Base-by-base conservation (phyloP, 2,888 invertebrate genomes). In the Syrphus vitripennis region DNA sequence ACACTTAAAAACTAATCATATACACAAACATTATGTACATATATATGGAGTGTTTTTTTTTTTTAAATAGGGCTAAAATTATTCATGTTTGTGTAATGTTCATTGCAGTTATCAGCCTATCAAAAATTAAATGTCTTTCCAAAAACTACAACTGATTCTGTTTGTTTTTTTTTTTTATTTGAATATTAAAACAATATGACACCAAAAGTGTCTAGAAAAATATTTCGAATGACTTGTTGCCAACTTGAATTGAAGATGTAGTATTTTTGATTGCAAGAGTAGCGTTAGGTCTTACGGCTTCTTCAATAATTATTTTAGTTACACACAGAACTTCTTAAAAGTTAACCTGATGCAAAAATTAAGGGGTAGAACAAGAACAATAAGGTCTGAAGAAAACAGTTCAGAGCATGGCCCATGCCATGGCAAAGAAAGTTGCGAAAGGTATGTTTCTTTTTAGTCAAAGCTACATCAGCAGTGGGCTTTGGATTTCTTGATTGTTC, bases 271-370 rank as follows among this genome's bases (percentile, higher is more conserved):
- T 37, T 70, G 42, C 37, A 70, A 19, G 34, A n/a, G 9, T 10
- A 14, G 42, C 34, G 7, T 24, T 70, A 53, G 37, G 24, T 61
- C 21, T 65, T 50, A 45, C 14, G 71, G 83, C 76, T 84, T 76
- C 72, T 24, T 55, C 69, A 55, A 72, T 53, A 67, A 72, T 67
- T 31, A 37, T 4, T 83, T 83, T 26, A 82, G 75, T 79, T 48
- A 63, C 55, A 65, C 55, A 6, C 4, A 55, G 69, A 75, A 31
- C 48, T 75, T 21, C 29, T 48, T 75, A 21, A 80, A 79, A 75
- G 70, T 65, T 67, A 40, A 65, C 63, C 21, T 34, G 59, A 24
- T 50, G 50, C 65, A 53, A 26, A 50, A 72, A 31, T 29, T 63
- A 40, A 48, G 59, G 65, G 55, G 71, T 48, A 67, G 24, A n/a